These are phyloP conservation scores for Florisuga fusca DNA, from an alignment of 2,797 vertebrate genomes.

Conservation along the genomic window DNA sequence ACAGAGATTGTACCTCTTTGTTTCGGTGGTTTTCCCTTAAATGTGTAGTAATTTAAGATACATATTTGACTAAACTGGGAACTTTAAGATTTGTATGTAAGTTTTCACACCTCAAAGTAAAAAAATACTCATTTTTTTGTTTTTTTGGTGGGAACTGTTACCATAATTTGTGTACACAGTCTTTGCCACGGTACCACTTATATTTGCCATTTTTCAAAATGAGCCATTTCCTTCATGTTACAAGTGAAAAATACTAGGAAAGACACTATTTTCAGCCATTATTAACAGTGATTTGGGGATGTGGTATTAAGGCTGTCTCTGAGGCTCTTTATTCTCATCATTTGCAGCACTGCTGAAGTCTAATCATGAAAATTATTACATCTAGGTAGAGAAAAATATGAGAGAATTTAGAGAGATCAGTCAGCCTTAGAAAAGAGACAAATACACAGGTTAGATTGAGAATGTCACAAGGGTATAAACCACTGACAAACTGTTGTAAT, in stretches of 20 bases:
- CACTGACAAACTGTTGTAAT: background rate
- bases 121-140: rapidly evolving
- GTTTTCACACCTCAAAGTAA: background rate
- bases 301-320: background rate
- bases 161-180: background rate
- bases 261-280: background rate
- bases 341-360: background rate
- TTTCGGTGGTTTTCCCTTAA: background rate
- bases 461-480: background rate
- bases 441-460: background rate
- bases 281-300: background rate
- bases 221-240: background rate
- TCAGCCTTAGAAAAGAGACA: background rate
- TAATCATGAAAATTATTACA: background rate
- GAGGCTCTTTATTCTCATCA: background rate
- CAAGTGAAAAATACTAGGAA: background rate
- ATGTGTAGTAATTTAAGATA: background rate
- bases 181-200: background rate
- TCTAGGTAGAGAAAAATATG: background rate
- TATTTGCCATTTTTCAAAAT: background rate
- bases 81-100: background rate
- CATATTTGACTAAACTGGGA: background rate
- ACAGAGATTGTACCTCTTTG: background rate
- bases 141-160: background rate
- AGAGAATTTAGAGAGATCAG: background rate